These are phyloP conservation scores for Daubentonia madagascariensis DNA, from an alignment of 2,113 vertebrate species.

Conservation along the genomic window DNA sequence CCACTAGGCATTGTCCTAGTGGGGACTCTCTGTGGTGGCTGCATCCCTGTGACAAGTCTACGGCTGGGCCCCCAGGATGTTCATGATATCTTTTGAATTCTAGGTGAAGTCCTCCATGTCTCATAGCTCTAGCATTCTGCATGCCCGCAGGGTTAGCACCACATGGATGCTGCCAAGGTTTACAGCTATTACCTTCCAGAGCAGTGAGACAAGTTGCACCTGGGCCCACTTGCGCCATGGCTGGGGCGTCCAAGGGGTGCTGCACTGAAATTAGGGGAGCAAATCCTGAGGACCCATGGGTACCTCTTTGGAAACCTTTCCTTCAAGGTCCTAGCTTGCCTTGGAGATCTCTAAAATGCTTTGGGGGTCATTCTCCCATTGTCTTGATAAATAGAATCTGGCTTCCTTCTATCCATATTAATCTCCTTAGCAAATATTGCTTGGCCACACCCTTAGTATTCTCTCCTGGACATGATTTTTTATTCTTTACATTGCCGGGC, in stretches of 20 bases:
- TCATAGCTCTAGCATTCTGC: not conserved
- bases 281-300: no score
- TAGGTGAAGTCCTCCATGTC: not conserved
- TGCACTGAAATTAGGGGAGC: no score
- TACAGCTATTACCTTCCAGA: not conserved
- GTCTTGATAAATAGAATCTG: no score
- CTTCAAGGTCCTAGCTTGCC: no score
- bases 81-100: not conserved
- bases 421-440: no score
- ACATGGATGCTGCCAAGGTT: not conserved
- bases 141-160: not conserved
- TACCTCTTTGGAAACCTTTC: no score
- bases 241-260: not conserved
- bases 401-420: no score
- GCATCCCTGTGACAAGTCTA: not conserved
- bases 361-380: no score
- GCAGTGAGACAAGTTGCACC: not conserved
- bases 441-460: no score
- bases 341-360: no score
- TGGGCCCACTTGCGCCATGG: not conserved
- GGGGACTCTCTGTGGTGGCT: not conserved
- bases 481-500: no score
- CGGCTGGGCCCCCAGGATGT: not conserved
- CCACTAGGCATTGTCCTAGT: not conserved
- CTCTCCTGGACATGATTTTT: no score